Base-by-base conservation (phyloP, 2,888 invertebrate species). In the Drosophila eohydei region DNA sequence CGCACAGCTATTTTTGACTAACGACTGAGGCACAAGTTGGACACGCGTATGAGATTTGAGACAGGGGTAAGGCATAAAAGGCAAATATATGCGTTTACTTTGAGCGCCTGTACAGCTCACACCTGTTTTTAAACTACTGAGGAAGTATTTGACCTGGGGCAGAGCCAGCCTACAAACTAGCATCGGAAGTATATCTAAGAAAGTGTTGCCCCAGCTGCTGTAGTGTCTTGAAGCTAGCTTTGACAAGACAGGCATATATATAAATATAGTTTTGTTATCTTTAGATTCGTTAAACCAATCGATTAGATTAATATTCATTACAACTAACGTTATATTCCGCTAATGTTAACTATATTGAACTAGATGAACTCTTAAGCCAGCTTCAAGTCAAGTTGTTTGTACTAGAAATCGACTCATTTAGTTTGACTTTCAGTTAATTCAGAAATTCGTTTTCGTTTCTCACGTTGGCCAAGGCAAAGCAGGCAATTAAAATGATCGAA, bases 401-500 rank as follows among this genome's bases (percentile, higher is more conserved):
- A n/a, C 34, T n/a, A 16, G 32, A 26, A 16, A 16, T 38, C 14
- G 14, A 14, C 5, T 34, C 14, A 26, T 9, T 51, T 16, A 7
- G n/a, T 51, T 40, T 51, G 38, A 48, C 54, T 82, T 71, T 54
- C 36, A 41, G 66, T 52, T 26, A 68, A 67, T 66, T 38, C 43
- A 21, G 11, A 55, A 63, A 66, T 62, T 66, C 16, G 11, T 50
- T 58, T 50, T 34, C 62, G 71, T 65, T 88, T 83, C 88, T 83
- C 83, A 83, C 85, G 88, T 83, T 83, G 74, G 80, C 88, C 83
- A 85, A 85, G 85, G 80, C 82, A 68, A 88, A 77, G 66, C 52
- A 62, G 78, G 78, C 88, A 85, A 83, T 83, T 83, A 88, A 83
- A 83, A 88, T 83, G 84, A 78, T 73, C 83, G 57, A 79, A 72